phyloP scores from a whole-genome alignment of 2,888 invertebrate genomes.

The Caenorhabditis wallacei region DNA sequence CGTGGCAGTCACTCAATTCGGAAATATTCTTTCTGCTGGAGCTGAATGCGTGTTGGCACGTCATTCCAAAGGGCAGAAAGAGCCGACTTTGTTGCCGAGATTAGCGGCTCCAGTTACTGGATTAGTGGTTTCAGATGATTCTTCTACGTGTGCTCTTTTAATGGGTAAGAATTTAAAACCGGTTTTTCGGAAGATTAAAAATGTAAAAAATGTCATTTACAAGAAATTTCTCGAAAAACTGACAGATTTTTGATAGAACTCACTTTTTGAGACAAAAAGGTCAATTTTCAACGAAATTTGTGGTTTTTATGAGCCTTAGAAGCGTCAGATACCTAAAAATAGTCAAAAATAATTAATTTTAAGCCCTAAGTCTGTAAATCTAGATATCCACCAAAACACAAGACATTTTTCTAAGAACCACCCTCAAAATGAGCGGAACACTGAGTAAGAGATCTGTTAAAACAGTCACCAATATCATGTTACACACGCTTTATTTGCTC shows the following conservation, averaged over 20 bases:
- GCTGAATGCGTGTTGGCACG: slow-evolving; percentile 68
- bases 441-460: neutral
- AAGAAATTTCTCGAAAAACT: neutral
- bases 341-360: too few relatives aligned
- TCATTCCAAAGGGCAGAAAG: slow-evolving; percentile 51
- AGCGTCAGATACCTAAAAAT: too few relatives aligned
- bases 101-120: slow-evolving; percentile 60
- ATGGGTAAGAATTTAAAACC: slow-evolving; percentile 67
- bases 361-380: too few relatives aligned
- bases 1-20: slow-evolving; percentile 65
- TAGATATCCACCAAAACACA: too few relatives aligned
- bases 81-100: slow-evolving; percentile 64
- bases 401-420: too few relatives aligned
- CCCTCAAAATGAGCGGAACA: too few relatives aligned
- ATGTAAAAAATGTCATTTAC: slow-evolving; percentile 2
- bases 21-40: slow-evolving; percentile 68
- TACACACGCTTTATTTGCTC: slow-evolving; percentile 16
- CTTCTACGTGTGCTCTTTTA: slow-evolving; percentile 56
- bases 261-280: too few relatives aligned
- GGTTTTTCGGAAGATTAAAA: neutral
- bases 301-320: too few relatives aligned
- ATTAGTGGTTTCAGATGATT: slow-evolving; percentile 59
- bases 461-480: neutral
- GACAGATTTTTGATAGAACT: too few relatives aligned
- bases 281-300: too few relatives aligned